phyloP scores from a whole-genome alignment of 2,113 vertebrate species.

The Talpa occidentalis region DNA sequence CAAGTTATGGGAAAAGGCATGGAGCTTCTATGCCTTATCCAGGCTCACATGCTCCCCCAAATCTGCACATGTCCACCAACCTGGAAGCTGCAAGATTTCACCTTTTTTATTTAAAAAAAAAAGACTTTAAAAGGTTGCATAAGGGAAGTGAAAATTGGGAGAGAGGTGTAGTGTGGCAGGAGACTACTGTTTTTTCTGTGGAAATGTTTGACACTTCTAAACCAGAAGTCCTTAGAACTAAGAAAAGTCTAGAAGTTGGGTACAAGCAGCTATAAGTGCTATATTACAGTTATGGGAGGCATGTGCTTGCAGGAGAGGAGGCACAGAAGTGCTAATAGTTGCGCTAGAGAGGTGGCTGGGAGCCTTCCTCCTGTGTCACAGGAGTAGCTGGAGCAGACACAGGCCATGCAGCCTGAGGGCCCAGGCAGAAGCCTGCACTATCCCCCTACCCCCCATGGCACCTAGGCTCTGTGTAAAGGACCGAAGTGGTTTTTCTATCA shows the following conservation, averaged over 20 bases:
- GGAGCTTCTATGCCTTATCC: too few species aligned
- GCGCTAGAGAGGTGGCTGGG: not conserved
- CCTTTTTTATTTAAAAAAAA: too few species aligned
- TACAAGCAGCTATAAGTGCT: not conserved
- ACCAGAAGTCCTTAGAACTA: not conserved
- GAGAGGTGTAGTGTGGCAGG: too few species aligned
- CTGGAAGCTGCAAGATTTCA: too few species aligned
- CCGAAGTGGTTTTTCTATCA: not conserved
- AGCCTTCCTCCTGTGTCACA: not conserved
- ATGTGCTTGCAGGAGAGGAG: not conserved
- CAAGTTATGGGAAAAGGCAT: too few species aligned
- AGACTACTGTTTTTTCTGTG: not conserved
- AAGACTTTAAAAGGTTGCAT: not conserved
- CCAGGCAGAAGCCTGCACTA: not conserved
- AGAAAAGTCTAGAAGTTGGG: not conserved
- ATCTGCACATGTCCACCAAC: too few species aligned
- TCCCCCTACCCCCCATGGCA: too few species aligned
- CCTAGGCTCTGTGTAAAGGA: not conserved
- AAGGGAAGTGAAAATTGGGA: not conserved
- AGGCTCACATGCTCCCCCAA: too few species aligned
- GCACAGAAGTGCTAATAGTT: too few species aligned
- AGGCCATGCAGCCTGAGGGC: too few species aligned
- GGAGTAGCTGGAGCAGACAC: not conserved
- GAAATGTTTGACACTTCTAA: not conserved
- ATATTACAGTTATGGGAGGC: not conserved